A percentile compares a stretch with the other conserved stretches of the same genome.
Conservation (phyloP, 1,140 invertebrate species). For the Aphaenogaster ashmeadi region DNA sequence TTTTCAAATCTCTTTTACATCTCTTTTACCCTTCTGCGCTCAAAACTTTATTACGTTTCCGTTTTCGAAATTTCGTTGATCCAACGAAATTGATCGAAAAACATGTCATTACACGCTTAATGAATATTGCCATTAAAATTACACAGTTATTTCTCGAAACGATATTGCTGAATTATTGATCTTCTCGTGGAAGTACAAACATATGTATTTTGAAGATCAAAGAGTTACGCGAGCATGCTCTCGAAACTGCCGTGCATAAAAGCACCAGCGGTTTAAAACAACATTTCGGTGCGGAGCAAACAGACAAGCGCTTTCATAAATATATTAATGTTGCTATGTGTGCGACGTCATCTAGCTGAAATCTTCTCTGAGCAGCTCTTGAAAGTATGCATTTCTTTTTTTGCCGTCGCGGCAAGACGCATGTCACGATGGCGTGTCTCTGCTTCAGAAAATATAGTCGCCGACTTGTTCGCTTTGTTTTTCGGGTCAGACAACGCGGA, state of each 20-base stretch:
- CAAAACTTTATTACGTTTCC: not conserved
- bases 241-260: not conserved
- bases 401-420: not conserved
- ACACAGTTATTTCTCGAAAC: not conserved
- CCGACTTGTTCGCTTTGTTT: conserved; percentile 44
- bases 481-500: conserved; percentile 46
- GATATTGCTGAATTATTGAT: not conserved
- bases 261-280: not conserved
- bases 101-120: not conserved
- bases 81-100: not conserved
- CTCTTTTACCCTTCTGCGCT: too few species aligned
- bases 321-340: conserved; percentile 17
- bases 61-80: not conserved
- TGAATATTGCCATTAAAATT: conserved; percentile 4
- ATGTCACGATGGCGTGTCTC: not conserved
- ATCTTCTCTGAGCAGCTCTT: conserved; percentile 13
- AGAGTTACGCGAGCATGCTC: not conserved
- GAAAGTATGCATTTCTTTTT: conserved; percentile 5
- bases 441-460: conserved; percentile 38
- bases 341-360: conserved; percentile 19
- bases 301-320: conserved; percentile 32
- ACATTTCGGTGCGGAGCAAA: not conserved
- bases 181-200: not conserved
- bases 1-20: not conserved
- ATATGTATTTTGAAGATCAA: conserved; percentile 23